These are phyloP conservation scores for Ormia ochracea DNA, from an alignment of 2,888 invertebrate species.

Conservation along the genomic window DNA sequence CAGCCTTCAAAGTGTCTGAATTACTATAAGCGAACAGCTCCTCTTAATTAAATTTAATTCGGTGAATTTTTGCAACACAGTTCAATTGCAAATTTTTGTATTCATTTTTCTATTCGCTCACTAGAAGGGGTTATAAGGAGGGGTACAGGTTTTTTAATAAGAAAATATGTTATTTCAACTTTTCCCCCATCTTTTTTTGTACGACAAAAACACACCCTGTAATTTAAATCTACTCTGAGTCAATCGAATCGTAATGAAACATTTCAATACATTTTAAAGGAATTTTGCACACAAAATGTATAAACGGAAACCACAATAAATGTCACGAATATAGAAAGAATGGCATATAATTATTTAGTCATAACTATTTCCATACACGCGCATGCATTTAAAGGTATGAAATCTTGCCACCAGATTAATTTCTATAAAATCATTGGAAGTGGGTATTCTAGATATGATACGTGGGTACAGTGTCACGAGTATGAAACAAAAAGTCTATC, in stretches of 20 bases:
- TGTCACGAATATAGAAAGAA: conserved; percentile 1
- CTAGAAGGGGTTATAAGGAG: too few species aligned
- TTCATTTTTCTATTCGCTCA: too few species aligned
- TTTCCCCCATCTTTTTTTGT: not conserved
- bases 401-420: not conserved
- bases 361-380: conserved; percentile 9
- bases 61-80: too few species aligned
- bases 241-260: not conserved
- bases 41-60: too few species aligned
- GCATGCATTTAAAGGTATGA: conserved; percentile 11
- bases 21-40: too few species aligned
- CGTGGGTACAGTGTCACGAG: too few species aligned
- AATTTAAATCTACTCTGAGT: not conserved
- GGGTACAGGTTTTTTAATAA: not conserved
- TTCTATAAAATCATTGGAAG: not conserved
- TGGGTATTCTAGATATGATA: too few species aligned
- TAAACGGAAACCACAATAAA: conserved; percentile 12
- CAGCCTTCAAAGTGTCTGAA: too few species aligned
- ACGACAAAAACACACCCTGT: not conserved
- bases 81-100: too few species aligned
- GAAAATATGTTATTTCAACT: not conserved
- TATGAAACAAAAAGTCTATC: too few species aligned
- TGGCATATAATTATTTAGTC: conserved; percentile 5
- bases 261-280: not conserved
- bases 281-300: conserved; percentile 1